A percentile compares a stretch with the other conserved stretches of the same genome.
Conservation (phyloP, 1,140 invertebrate genomes). For the Oedothorax gibbosus region DNA sequence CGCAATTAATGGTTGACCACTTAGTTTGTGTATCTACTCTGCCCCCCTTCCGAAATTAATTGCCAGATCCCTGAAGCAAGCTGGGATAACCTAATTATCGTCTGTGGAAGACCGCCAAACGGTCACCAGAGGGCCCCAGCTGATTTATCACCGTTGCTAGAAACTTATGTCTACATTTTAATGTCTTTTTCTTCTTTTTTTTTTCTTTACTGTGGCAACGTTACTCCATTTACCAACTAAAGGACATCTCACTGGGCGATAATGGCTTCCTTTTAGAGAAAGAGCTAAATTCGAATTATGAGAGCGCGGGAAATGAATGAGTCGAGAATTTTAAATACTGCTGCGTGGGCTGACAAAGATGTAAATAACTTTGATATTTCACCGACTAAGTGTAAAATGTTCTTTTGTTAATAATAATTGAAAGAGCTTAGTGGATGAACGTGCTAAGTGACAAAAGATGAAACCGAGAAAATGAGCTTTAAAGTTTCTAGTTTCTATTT, state of each 20-base stretch:
- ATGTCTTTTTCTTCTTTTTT: constrained; percentile 31
- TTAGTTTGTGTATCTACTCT: constrained; percentile 55
- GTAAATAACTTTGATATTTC: no score
- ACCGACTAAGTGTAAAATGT: no score
- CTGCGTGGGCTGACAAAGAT: no score
- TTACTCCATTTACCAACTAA: constrained; percentile 43
- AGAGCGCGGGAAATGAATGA: neutral
- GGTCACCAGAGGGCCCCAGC: constrained; percentile 50
- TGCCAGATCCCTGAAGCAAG: constrained; percentile 41
- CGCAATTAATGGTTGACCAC: constrained; percentile 59
- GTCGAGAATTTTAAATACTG: constrained; percentile 17
- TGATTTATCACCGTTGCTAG: constrained; percentile 58
- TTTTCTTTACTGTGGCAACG: constrained; percentile 9
- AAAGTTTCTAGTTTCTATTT: no score
- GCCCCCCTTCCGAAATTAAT: constrained; percentile 41
- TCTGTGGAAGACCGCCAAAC: constrained; percentile 56
- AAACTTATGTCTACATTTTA: constrained; percentile 59
- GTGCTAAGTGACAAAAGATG: no score
- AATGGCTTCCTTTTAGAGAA: neutral
- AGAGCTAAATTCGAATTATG: constrained; percentile 17
- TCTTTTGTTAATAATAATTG: no score
- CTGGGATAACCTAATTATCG: constrained; percentile 56
- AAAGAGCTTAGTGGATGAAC: no score
- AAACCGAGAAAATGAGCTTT: no score
- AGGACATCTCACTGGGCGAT: constrained; percentile 25